Evolutionary conservation across 1,140 invertebrate genomes (phyloP).

Genomic region (Panonychus citri): DNA sequence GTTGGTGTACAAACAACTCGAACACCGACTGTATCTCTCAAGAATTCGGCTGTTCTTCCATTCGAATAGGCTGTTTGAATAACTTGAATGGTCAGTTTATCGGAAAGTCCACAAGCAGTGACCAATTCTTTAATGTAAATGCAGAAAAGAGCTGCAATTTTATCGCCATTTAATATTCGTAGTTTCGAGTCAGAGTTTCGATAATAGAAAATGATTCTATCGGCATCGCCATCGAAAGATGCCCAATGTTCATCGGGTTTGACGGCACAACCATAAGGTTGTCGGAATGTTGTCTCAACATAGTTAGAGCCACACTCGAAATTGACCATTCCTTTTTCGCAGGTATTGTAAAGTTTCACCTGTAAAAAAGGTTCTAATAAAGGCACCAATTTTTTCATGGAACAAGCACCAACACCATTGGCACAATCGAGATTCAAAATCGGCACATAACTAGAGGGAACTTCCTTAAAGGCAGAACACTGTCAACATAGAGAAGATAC

Average conservation of each 20-base stretch:
- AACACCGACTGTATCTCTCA: slow-evolving; percentile 42
- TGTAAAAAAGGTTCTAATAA: slow-evolving; percentile 36
- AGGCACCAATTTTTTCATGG: slow-evolving; percentile 43
- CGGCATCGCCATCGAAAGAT: slow-evolving; percentile 91
- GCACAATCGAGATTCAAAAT: slow-evolving; percentile 48
- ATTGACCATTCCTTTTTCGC: slow-evolving; percentile 12
- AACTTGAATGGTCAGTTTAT: slow-evolving; percentile 46
- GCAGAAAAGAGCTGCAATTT: slow-evolving; percentile 66
- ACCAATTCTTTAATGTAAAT: slow-evolving; percentile 56
- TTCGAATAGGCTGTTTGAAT: slow-evolving; percentile 98
- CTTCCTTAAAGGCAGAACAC: no score
- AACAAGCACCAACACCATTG: slow-evolving; percentile 75
- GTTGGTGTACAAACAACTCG: slow-evolving; percentile 55
- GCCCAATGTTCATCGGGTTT: slow-evolving; percentile 41
- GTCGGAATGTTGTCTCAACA: slow-evolving; percentile 61
- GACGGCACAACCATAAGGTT: slow-evolving; percentile 35
- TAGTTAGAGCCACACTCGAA: slow-evolving; percentile 73
- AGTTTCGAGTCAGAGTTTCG: slow-evolving; percentile 34
- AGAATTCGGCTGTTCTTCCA: slow-evolving; percentile 80
- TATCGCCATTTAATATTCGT: slow-evolving; percentile 78
- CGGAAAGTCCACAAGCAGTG: slow-evolving; percentile 31
- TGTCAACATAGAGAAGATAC: no score
- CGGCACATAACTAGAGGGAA: slow-evolving; percentile 8
- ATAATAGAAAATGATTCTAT: slow-evolving; percentile 84
- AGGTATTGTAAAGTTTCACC: slow-evolving; percentile 25